Base-by-base conservation (phyloP, 2,797 vertebrate species). In the Pipistrellus kuhlii region DNA sequence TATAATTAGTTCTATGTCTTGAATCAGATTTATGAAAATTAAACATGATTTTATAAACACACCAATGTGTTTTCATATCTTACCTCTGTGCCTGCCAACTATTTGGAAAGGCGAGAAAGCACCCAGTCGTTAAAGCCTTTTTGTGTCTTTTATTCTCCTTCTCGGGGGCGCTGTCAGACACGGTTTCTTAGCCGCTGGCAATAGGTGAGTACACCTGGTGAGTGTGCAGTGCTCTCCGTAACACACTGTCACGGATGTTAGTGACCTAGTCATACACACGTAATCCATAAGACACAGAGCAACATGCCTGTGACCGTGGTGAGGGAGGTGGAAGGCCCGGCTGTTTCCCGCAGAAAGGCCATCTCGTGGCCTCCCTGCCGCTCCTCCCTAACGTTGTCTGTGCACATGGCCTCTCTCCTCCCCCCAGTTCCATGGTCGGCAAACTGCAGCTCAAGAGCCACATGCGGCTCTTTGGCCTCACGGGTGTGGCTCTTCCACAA, bases 31-130 rank as follows among this genome's bases (percentile, higher is more conserved):
- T n/a, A 73, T 53, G 46, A 69, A 88, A 89, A 68, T 64, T 69
- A 44, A 85, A 30, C 64, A 10, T 32, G 69, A 55, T 46, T 89
- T 75, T 69, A 38, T 46, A 91, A 93, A 78, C 38, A 85, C 3
- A 81, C 2, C 46, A 64, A 32, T 48, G 1, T 64, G 14, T 72
- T 86, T 88, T 86, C n/a, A 55, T 68, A 44, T 30, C 6, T 53
- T 53, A 53, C 53, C 15, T 75, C 35, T 93, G 15, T 72, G 5
- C 32, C 32, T 80, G 62, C 1, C 77, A 46, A 53, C 2, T 84
- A 72, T 62, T 80, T 76, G 75, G 20, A 93, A 91, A 88, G 66
- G 8, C 32, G 66, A 66, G 66, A 41, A 35, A 84, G 20, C 80
- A 48, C 35, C 1, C 81, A 90, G 27, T 8, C 69, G 59, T 51